These are phyloP conservation scores for Cephalophus harveyi DNA, from an alignment of 2,113 vertebrate species.

Conservation along the genomic window DNA sequence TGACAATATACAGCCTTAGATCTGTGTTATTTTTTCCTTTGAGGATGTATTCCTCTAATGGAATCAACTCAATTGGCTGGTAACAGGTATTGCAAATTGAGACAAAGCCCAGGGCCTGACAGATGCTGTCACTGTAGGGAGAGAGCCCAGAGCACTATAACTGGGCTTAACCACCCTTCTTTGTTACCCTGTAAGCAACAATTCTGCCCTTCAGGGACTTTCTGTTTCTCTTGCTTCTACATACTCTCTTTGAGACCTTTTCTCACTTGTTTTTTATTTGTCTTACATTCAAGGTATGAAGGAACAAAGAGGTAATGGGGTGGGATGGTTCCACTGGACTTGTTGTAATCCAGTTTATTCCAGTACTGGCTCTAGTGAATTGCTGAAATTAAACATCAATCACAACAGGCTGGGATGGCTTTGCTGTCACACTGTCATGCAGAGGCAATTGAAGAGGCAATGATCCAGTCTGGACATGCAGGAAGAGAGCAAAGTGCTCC, in stretches of 20 bases:
- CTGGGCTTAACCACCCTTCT: background rate
- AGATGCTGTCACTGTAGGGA: too few species aligned
- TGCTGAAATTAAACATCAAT: background rate
- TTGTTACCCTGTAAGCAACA: background rate
- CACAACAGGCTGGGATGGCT: background rate
- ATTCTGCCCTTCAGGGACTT: too few species aligned
- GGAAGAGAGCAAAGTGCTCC: background rate
- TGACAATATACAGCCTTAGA: background rate
- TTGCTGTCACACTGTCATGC: background rate
- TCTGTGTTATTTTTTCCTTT: background rate
- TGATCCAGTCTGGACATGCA: too few species aligned
- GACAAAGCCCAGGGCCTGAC: background rate
- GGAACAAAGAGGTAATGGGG: background rate
- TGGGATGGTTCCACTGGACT: too few species aligned
- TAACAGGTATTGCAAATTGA: rapidly evolving
- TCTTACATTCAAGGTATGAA: background rate
- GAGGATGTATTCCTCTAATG: background rate
- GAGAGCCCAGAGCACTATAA: rapidly evolving
- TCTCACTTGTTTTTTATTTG: background rate
- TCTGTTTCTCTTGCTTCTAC: background rate
- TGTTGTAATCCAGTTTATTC: background rate
- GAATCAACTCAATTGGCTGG: too few species aligned
- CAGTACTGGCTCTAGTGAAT: background rate
- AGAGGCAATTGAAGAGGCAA: rapidly evolving
- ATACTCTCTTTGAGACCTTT: background rate